Conservation (phyloP, 2,113 vertebrate species). For the Microcebus lehilahytsara region DNA sequence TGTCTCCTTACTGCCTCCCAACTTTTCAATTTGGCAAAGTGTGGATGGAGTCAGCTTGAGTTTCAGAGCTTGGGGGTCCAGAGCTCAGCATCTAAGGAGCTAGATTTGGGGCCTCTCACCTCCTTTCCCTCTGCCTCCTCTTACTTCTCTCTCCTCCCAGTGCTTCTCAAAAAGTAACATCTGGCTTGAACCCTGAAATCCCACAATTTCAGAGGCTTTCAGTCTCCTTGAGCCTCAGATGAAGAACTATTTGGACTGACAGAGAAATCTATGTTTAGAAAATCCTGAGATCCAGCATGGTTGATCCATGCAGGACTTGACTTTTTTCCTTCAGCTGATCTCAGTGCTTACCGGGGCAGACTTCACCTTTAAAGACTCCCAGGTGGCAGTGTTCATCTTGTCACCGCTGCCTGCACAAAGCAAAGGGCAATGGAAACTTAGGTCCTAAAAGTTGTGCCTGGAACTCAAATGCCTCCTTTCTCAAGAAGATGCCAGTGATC, state of each 20-base stretch:
- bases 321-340: neutral
- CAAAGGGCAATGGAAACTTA: neutral
- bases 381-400: rapidly evolving
- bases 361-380: neutral
- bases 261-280: neutral
- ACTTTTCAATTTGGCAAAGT: neutral
- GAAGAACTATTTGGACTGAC: neutral
- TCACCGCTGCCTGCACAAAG: neutral
- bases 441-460: neutral
- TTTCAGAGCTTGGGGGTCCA: neutral
- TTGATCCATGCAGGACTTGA: neutral
- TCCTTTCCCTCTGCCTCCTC: neutral
- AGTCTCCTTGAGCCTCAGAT: neutral
- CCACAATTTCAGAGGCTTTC: neutral
- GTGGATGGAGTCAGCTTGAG: neutral
- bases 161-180: neutral
- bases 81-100: neutral
- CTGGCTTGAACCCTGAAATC: neutral
- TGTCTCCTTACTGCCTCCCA: neutral
- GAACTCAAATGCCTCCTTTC: neutral
- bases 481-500: neutral
- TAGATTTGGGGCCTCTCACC: neutral
- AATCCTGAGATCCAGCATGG: neutral
- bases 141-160: neutral
- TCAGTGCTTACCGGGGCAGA: neutral